phyloP scores from a whole-genome alignment of 2,113 vertebrate genomes.

The Lophochroa leadbeateri region DNA sequence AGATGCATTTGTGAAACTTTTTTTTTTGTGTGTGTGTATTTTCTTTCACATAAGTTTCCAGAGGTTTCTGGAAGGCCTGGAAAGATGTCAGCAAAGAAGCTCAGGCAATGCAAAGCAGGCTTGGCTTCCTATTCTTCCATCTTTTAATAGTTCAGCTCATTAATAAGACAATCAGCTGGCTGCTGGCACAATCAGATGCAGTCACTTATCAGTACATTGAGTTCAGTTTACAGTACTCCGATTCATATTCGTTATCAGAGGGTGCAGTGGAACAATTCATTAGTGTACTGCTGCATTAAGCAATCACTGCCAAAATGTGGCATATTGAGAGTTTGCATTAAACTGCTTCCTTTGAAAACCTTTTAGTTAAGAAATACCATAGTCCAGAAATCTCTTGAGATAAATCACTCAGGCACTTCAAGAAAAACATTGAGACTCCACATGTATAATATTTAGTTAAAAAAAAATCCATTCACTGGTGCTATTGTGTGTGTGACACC shows the following conservation, averaged over 20 bases:
- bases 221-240: slow-evolving; percentile 47
- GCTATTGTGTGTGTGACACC: neutral
- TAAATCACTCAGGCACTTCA: neutral
- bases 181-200: slow-evolving; percentile 42
- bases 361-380: slow-evolving; percentile 1
- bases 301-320: slow-evolving; percentile 42
- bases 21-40: neutral
- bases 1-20: neutral
- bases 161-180: slow-evolving; percentile 46
- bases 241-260: slow-evolving; percentile 58
- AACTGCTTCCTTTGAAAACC: slow-evolving; percentile 21
- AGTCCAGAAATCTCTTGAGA: neutral
- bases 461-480: neutral
- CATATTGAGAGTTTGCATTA: slow-evolving; percentile 25
- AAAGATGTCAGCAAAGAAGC: neutral
- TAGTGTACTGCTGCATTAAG: slow-evolving; percentile 46
- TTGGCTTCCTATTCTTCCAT: neutral
- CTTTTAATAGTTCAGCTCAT: slow-evolving; percentile 44
- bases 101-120: neutral
- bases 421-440: neutral
- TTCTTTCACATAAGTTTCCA: neutral
- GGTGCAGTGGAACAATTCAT: slow-evolving; percentile 56
- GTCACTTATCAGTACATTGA: slow-evolving; percentile 59
- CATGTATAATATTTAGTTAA: neutral
- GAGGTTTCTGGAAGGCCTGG: neutral